Evolutionary conservation across 1,140 invertebrate genomes (phyloP), one percentile per base, ranked within the genome.

Genomic region (Hylaeus anthracinus): DNA sequence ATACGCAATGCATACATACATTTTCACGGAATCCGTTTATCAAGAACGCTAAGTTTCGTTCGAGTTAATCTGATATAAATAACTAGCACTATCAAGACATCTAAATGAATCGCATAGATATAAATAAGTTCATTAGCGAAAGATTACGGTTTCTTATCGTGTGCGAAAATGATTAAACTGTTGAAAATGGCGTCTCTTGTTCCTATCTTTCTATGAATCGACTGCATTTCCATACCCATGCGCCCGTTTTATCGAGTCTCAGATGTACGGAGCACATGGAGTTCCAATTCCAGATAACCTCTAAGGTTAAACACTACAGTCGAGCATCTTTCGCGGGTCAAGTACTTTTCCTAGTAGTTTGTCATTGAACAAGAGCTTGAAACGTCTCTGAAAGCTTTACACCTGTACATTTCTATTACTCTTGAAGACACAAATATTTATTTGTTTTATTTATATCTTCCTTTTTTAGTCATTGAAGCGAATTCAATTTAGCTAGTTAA

Each of bases 331-430:
- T 73, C 61, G 45, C 41, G 8, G 72, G 72, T 65, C 70, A 26
- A 64, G 58, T 72, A 72, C 5, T 72, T 79, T 79, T 79, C 69
- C 76, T 64, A 39, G 37, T 48, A 3, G 9, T 53, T n/a, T 14
- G 15, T 70, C 67, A 2, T 10, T n/a, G 6, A 53, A n/a, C 14
- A 15, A 10, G 15, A 43, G 51, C 5, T 48, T 48, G 45, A 48
- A 51, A 51, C 51, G 10, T 51, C 5, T 26, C 26, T 26, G 9
- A 51, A 51, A 9, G 8, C 51, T 51, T 51, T 51, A 10, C 51
- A 51, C 51, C 51, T 10, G 8, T 9, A 10, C 9, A 9, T 51
- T 51, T 51, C 9, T 9, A 9, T 51, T 10, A 10, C 9, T 9
- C 51, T 10, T 9, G 51, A 51, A 51, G 5, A 9, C 51, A 9